Percentiles rank a stretch among this genome's conserved stretches.
Evolutionary conservation across 2,113 vertebrate species (phyloP).

Genomic region (Microcebus murinus): DNA sequence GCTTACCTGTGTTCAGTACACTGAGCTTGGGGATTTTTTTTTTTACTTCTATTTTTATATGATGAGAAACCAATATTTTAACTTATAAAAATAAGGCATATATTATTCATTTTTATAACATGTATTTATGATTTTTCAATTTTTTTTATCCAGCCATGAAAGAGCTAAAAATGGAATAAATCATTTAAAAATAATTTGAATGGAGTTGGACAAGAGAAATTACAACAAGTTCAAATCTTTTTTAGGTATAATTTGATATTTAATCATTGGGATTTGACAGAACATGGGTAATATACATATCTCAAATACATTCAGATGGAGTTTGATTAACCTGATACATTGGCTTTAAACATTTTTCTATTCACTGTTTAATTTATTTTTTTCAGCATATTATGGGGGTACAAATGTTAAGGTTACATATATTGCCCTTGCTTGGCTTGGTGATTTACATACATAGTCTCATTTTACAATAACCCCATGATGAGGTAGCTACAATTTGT

Average conservation of each 20-base stretch:
- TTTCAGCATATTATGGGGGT: too few species aligned
- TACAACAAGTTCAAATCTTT: not conserved
- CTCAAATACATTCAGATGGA: not conserved
- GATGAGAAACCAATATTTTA: conserved; percentile 43
- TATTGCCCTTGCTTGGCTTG: not conserved
- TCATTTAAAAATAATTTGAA: conserved; percentile 59
- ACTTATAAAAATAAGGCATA: conserved; percentile 47
- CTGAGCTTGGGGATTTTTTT: not conserved
- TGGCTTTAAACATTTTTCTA: not conserved
- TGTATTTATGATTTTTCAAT: not conserved
- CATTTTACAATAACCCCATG: not conserved
- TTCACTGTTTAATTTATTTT: too few species aligned
- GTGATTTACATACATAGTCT: not conserved
- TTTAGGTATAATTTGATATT: conserved; percentile 49
- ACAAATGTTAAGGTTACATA: too few species aligned
- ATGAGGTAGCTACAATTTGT: not conserved
- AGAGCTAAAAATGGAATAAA: conserved; percentile 50
- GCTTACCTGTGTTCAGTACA: not conserved
- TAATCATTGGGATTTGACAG: not conserved
- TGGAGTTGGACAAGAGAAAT: not conserved
- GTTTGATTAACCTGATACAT: not conserved
- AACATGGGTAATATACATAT: not conserved
- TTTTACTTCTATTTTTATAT: not conserved
- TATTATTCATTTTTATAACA: conserved; percentile 17
- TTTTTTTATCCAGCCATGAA: conserved; percentile 40